Conservation (phyloP, 2,888 invertebrate species). For the Diarsia mendica region DNA sequence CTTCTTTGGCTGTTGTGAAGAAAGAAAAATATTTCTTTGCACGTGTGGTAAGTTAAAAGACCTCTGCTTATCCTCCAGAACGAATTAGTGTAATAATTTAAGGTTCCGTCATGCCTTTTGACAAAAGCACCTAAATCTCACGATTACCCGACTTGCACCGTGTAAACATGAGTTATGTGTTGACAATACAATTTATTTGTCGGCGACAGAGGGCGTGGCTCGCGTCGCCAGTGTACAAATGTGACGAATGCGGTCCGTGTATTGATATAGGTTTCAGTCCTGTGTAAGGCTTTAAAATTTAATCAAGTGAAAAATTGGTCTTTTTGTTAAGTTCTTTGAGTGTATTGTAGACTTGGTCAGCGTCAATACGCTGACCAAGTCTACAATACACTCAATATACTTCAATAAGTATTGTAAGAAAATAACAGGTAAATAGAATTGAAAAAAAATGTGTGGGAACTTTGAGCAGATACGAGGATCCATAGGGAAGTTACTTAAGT, state of each 20-base stretch:
- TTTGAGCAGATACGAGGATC: background rate
- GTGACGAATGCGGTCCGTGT: conserved; percentile 18
- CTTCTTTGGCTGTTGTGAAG: background rate
- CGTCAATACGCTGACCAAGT: too few relatives aligned
- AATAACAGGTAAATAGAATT: background rate
- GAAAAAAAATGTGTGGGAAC: background rate
- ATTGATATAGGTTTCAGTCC: conserved; percentile 21
- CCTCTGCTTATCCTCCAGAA: background rate
- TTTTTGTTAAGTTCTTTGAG: background rate
- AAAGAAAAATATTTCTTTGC: background rate
- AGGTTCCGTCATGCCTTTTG: conserved; percentile 6
- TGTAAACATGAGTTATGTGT: conserved; percentile 48
- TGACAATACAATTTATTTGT: conserved; percentile 53
- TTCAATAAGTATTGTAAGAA: background rate
- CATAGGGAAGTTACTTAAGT: background rate
- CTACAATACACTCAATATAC: too few relatives aligned
- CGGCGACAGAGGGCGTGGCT: conserved; percentile 36
- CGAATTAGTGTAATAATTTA: background rate
- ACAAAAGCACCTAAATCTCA: conserved; percentile 26
- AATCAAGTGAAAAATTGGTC: conserved; percentile 28
- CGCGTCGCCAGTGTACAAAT: conserved; percentile 19
- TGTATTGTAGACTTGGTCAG: background rate
- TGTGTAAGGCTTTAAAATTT: background rate
- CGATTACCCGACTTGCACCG: conserved; percentile 24
- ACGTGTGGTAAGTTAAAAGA: background rate